Conservation (phyloP, 2,888 invertebrate species). For the Hymenopus coronatus region DNA sequence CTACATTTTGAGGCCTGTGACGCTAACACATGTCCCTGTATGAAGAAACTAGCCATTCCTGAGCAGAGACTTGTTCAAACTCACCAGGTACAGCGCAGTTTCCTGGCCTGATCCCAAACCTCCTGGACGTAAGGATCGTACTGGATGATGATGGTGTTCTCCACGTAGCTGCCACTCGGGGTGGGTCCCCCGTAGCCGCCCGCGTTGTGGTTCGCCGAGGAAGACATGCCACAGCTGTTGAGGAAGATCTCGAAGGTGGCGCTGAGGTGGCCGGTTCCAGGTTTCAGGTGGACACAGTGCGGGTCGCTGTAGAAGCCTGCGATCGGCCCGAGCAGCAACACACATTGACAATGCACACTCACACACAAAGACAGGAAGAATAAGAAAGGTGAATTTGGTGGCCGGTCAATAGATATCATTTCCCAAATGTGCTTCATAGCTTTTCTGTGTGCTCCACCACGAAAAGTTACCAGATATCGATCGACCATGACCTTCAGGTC, state of each 20-base stretch:
- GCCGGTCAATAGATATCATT: background rate
- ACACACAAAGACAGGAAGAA: constrained; percentile 1
- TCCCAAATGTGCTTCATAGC: background rate
- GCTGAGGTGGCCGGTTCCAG: constrained; percentile 85
- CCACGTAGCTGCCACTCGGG: constrained; percentile 89
- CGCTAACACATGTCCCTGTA: no score
- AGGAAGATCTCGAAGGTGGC: constrained; percentile 92
- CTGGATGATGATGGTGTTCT: constrained; percentile 92
- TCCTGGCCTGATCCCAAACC: constrained; percentile 93
- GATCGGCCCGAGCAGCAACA: constrained; percentile 17
- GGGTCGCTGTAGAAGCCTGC: constrained; percentile 80
- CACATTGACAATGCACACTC: background rate
- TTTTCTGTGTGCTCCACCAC: no score
- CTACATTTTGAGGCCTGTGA: no score
- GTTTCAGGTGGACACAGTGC: constrained; percentile 87
- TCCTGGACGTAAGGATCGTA: constrained; percentile 94
- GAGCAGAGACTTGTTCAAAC: background rate
- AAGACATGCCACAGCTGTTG: constrained; percentile 91
- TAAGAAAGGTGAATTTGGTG: background rate
- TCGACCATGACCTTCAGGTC: background rate
- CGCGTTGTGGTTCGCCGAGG: constrained; percentile 85
- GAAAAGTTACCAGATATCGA: background rate
- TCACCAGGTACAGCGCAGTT: constrained; percentile 84
- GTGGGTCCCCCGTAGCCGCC: constrained; percentile 76
- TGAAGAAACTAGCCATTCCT: no score